Conservation (phyloP, 2,888 invertebrate species). For the Coelinius sp. region DNA sequence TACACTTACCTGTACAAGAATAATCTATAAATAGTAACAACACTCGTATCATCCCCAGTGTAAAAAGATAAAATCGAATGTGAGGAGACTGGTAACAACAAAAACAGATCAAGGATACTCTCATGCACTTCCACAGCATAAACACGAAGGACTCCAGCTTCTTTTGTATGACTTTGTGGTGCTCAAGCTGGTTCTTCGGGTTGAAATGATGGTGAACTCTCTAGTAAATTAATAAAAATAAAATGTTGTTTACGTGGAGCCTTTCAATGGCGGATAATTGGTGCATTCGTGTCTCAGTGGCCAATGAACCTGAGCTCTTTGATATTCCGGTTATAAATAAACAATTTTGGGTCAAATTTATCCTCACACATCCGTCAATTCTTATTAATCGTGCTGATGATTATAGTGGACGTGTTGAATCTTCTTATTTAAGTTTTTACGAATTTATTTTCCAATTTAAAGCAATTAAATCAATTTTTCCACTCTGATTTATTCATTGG, state of each 20-base stretch:
- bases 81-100: neutral
- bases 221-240: slow-evolving; percentile 13
- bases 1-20: slow-evolving; percentile 48
- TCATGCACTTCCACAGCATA: neutral
- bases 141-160: slow-evolving; percentile 7
- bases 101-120: slow-evolving; percentile 12
- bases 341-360: neutral
- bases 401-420: neutral
- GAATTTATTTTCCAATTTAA: no score
- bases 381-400: neutral
- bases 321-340: slow-evolving; percentile 6
- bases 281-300: slow-evolving; percentile 8
- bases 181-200: slow-evolving; percentile 16
- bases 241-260: slow-evolving; percentile 15
- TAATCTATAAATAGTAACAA: slow-evolving; percentile 56
- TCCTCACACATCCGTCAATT: neutral
- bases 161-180: neutral
- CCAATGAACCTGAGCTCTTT: slow-evolving; percentile 12
- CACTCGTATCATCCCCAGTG: slow-evolving; percentile 36
- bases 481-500: neutral
- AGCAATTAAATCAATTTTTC: neutral
- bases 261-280: slow-evolving; percentile 26
- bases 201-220: slow-evolving; percentile 7
- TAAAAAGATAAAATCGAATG: slow-evolving; percentile 30
- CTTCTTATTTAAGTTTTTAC: no score